phyloP scores from a whole-genome alignment of 2,888 invertebrate genomes.

The Norana najaformis region DNA sequence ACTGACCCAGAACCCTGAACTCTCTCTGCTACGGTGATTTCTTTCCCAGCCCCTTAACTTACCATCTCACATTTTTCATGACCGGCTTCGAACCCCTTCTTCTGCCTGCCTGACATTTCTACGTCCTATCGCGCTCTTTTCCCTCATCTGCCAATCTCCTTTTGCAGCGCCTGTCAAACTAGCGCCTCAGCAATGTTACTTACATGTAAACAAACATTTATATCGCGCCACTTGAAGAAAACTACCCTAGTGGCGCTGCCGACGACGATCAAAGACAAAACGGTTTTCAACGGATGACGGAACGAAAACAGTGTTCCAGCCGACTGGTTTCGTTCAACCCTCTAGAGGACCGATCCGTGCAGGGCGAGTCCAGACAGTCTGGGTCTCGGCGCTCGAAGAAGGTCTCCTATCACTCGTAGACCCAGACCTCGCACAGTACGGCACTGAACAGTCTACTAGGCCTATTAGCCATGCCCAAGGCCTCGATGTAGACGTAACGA shows the following conservation, averaged over 20 bases:
- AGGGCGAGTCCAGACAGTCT: background rate
- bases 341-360: background rate
- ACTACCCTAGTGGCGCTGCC: background rate
- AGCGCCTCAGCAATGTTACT: background rate
- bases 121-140: background rate
- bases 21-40: background rate
- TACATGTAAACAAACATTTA: background rate
- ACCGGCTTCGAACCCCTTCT: background rate
- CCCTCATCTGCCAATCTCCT: background rate
- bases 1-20: background rate
- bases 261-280: background rate
- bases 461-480: slow-evolving; percentile 64
- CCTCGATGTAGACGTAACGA: slow-evolving; percentile 66
- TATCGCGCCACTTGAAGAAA: background rate
- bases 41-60: background rate
- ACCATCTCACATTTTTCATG: background rate
- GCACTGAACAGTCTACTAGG: slow-evolving; percentile 65
- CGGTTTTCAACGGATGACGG: background rate
- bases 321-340: background rate
- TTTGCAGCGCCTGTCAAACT: background rate
- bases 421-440: slow-evolving; percentile 66
- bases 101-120: background rate
- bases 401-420: slow-evolving; percentile 52
- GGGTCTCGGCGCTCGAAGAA: background rate
- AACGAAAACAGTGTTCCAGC: background rate